Evolutionary conservation across 2,797 vertebrate species (phyloP).

Genomic region (Pteropus rufus): DNA sequence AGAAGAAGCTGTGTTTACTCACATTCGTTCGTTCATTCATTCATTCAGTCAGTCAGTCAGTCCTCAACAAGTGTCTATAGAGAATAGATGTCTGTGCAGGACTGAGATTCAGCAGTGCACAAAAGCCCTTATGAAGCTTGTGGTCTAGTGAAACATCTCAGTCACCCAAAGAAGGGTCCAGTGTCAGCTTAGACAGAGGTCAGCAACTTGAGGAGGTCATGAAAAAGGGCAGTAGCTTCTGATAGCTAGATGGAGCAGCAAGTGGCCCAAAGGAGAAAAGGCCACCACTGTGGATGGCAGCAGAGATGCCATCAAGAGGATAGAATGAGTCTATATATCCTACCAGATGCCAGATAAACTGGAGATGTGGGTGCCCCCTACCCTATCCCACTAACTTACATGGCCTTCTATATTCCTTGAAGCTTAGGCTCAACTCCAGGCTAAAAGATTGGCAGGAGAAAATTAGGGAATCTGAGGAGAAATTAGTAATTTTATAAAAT

Average conservation of each 20-base stretch:
- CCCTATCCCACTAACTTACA: neutral
- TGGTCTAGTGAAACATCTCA: neutral
- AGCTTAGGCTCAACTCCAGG: neutral
- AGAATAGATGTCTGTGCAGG: neutral
- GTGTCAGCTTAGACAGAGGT: neutral
- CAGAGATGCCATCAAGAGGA: neutral
- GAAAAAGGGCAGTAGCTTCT: neutral
- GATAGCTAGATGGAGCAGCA: neutral
- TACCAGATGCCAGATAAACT: neutral
- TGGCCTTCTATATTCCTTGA: neutral
- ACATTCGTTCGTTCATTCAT: neutral
- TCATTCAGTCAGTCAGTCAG: neutral
- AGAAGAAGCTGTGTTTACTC: neutral
- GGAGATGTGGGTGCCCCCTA: neutral
- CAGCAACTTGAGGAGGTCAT: neutral
- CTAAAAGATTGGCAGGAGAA: neutral
- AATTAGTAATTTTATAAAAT: neutral
- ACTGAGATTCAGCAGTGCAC: neutral
- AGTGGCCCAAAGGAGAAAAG: neutral
- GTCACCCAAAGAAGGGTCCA: neutral
- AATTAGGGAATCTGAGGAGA: neutral
- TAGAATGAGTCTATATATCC: neutral
- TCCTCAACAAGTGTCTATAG: neutral
- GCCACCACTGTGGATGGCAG: too few species aligned
- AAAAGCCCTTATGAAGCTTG: neutral